phyloP scores from a whole-genome alignment of 1,140 invertebrate genomes.

The Rhagoletis pomonella region DNA sequence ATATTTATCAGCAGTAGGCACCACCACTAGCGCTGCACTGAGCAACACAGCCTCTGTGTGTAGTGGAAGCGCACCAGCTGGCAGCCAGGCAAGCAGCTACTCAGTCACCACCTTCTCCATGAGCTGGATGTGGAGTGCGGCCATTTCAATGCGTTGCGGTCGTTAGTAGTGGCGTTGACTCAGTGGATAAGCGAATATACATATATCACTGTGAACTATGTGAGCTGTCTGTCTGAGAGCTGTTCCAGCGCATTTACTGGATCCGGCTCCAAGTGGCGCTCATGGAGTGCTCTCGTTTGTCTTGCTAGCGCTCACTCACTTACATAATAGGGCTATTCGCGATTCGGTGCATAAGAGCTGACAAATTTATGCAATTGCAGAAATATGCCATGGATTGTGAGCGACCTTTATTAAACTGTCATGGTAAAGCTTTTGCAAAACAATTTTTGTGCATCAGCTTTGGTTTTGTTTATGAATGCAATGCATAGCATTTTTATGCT shows the following conservation, averaged over 20 bases:
- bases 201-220: neutral
- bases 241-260: neutral
- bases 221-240: conserved; percentile 1
- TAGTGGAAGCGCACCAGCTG: neutral
- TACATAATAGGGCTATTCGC: too few species aligned
- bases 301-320: neutral
- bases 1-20: neutral
- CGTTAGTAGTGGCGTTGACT: neutral
- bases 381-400: too few species aligned
- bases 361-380: too few species aligned
- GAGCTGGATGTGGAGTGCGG: neutral
- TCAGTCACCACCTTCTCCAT: conserved; percentile 38
- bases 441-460: too few species aligned
- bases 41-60: conserved; percentile 11
- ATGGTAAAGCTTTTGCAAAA: too few species aligned
- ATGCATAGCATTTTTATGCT: too few species aligned
- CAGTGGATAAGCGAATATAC: neutral
- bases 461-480: too few species aligned
- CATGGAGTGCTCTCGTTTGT: neutral
- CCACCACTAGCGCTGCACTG: conserved; percentile 34
- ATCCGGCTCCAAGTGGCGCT: conserved; percentile 3
- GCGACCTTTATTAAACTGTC: too few species aligned
- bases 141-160: conserved; percentile 12
- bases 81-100: conserved; percentile 18
- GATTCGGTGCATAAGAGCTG: too few species aligned